Evolutionary conservation across 2,113 vertebrate species (phyloP).

Genomic region (Takifugu bimaculatus): DNA sequence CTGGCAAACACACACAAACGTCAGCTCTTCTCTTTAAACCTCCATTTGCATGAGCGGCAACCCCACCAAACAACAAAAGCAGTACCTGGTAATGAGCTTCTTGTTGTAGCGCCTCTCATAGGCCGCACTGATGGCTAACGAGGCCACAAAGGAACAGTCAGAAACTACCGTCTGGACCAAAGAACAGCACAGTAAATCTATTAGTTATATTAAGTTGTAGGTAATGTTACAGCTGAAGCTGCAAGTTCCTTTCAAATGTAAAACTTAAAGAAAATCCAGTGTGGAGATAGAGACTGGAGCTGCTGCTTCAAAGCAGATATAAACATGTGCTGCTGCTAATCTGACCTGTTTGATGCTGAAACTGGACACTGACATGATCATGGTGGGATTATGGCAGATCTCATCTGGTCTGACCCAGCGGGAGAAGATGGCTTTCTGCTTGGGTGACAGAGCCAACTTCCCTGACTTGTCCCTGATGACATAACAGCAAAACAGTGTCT

Average conservation of each 20-base stretch:
- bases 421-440: slow-evolving; percentile 93
- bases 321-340: background rate
- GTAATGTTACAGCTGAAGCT: too few species aligned
- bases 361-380: slow-evolving; percentile 99
- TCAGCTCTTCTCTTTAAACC: too few species aligned
- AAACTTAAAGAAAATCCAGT: too few species aligned
- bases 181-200: background rate
- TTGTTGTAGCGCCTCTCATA: slow-evolving; percentile 97
- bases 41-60: too few species aligned
- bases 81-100: slow-evolving; percentile 95
- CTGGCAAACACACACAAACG: slow-evolving; percentile 61
- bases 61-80: background rate
- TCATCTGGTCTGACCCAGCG: slow-evolving; percentile 95
- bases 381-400: slow-evolving; percentile 90
- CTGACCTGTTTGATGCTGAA: slow-evolving; percentile 98
- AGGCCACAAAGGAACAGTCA: slow-evolving; percentile 97
- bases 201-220: background rate
- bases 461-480: slow-evolving; percentile 84
- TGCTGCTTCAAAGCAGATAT: too few species aligned
- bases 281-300: too few species aligned
- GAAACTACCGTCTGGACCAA: slow-evolving; percentile 89
- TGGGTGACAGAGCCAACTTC: slow-evolving; percentile 91
- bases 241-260: too few species aligned
- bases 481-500: background rate
- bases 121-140: slow-evolving; percentile 94